phyloP scores from a whole-genome alignment of 2,888 invertebrate species.

The Euzophera pinguis region DNA sequence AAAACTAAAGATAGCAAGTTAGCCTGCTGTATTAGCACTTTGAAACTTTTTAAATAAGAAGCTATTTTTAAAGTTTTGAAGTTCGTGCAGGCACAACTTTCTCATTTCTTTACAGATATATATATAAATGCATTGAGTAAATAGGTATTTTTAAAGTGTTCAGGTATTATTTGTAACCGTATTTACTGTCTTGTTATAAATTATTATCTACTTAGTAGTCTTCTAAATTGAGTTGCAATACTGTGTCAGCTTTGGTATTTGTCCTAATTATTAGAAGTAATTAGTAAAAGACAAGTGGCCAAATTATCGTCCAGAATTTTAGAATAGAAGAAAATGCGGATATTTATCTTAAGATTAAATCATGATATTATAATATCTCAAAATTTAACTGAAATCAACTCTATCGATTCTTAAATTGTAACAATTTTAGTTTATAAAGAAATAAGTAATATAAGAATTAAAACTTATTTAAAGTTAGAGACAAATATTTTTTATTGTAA shows the following conservation, averaged over 20 bases:
- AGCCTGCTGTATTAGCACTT: too few relatives aligned
- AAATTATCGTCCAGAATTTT: slow-evolving; percentile 71
- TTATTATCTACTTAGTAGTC: slow-evolving; percentile 23
- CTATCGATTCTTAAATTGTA: neutral
- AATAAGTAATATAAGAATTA: neutral
- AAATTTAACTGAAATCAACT: slow-evolving; percentile 4
- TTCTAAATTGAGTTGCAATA: slow-evolving; percentile 33
- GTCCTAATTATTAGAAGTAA: slow-evolving; percentile 45
- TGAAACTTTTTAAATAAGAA: too few relatives aligned
- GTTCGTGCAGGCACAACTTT: neutral
- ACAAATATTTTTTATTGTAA: neutral
- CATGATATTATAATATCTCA: slow-evolving; percentile 6
- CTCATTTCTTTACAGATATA: neutral
- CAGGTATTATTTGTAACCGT: neutral
- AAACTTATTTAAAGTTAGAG: neutral
- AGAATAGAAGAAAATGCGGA: slow-evolving; percentile 21
- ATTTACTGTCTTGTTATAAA: neutral
- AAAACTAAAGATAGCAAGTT: neutral
- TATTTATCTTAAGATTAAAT: slow-evolving; percentile 12
- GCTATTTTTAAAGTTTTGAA: neutral
- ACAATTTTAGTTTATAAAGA: neutral
- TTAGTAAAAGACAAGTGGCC: slow-evolving; percentile 71
- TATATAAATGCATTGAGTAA: neutral
- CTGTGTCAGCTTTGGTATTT: slow-evolving; percentile 41
- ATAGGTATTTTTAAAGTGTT: slow-evolving; percentile 6